Base-by-base conservation (phyloP, 2,113 vertebrate species). In the Barbus barbus region DNA sequence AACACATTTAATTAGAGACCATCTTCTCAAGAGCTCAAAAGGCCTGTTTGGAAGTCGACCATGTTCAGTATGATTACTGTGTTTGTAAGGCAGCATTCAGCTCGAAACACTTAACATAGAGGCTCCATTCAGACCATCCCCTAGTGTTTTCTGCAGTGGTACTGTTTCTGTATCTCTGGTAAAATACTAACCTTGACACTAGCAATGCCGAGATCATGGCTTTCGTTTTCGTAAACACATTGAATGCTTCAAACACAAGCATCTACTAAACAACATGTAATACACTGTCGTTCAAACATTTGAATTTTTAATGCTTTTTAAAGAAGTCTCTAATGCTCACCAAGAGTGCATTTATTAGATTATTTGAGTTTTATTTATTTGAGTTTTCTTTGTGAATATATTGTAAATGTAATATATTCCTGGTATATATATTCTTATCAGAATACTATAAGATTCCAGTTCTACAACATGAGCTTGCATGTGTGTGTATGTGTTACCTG, bases 401-500 rank as follows among this genome's bases (percentile, higher is more conserved):
- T 5, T 13, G 5, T 26, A 26, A 13, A 48, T 48, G 13, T 48
- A 16, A 48, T 16, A 48, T 48, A 16, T 48, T 48, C 46, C 46
- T 48, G 46, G 13, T 48, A 48, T 14, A 48, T 48, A 13, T n/a
- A n/a, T n/a, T 3, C 3, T 2, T 48, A 48, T 48, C 46, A 48
- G 46, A 48, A 48, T 48, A 48, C 46, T 48, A 48, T 5, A 16
- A 48, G 46, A 48, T 48, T 48, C 46, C 4, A 51, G 16, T 51
- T 16, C 48, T 18, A 6, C 48, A 51, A 18, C 48, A 51, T 18
- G 48, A 18, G 14, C 16, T 51, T 51, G 48, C 18, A 20, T 18
- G 61, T n/a, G 33, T 33, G 26, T 36, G 41, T 65, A 5, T 56
- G 69, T 67, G 60, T 84, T 90, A 99, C 98, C 96, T 95, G 91